Evolutionary conservation across 1,140 invertebrate species (phyloP), one percentile per base, ranked within the genome.

Genomic region (Formica selysi): DNA sequence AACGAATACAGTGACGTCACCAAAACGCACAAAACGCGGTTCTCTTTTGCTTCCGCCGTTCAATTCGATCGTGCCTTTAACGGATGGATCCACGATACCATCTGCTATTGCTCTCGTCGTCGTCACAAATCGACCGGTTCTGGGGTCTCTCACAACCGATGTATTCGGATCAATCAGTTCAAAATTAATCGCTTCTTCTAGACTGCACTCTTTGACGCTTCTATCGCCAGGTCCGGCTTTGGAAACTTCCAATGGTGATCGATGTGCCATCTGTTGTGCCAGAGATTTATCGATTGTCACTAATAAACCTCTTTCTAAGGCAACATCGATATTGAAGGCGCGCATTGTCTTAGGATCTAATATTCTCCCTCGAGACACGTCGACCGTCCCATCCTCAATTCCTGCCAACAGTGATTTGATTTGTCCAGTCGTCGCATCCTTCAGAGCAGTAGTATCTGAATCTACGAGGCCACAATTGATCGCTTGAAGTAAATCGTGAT

Each of bases 381-480:
- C 97, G 48, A 99, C 96, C 71, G 97, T 97, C 41, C 97, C 98
- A 90, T 98, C 97, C 87, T 97, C 96, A 84, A 99, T 97, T 13
- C 98, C 98, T 44, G 96, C 94, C 13, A 96, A 90, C 2, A 99
- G 92, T 8, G 97, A 96, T 93, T 98, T 97, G 64, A 98, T 96
- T 87, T 96, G 96, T 70, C 97, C 97, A 13, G 96, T 97, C 0
- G 96, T 94, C 29, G 97, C 96, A 93, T 99, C 98, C 93, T 97
- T 97, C 8, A 98, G 95, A 41, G 97, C 96, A 0, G 98, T 97
- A 26, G 97, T 97, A 38, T 97, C 96, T 0, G 97, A 96, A 95
- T 98, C 97, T 64, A 99, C 96, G 1, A 98, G 95, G 76, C 97
- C 97, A 48, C 94, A 95, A 88, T 96, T 95, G 59, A 99, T 96